These are phyloP conservation scores for Semotilus atromaculatus DNA, from an alignment of 2,797 vertebrate species.

Conservation along the genomic window DNA sequence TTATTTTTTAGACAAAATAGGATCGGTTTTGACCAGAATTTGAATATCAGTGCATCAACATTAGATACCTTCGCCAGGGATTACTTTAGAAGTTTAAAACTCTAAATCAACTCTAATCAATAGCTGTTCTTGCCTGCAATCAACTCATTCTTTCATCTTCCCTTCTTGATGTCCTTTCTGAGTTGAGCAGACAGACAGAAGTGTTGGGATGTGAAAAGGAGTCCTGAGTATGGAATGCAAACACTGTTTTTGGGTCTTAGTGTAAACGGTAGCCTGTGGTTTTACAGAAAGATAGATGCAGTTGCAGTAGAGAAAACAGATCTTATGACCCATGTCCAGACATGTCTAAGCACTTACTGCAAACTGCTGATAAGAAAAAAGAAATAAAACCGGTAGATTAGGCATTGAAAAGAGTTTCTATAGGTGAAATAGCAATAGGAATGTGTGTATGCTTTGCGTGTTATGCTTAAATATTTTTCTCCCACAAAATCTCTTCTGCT, in stretches of 20 bases:
- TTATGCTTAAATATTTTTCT: conserved; percentile 13
- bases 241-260: conserved; percentile 5
- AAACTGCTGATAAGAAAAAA: conserved; percentile 44
- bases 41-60: background rate
- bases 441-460: background rate
- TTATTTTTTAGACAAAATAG: background rate
- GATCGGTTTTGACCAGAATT: background rate
- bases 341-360: conserved; percentile 55
- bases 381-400: conserved; percentile 15
- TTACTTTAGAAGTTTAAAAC: background rate
- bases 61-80: background rate
- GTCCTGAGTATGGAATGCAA: conserved; percentile 69
- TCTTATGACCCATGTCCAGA: conserved; percentile 61
- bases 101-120: background rate
- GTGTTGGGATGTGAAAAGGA: conserved; percentile 59
- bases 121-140: conserved; percentile 25
- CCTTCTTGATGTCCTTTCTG: conserved; percentile 45
- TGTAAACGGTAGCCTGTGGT: conserved; percentile 5
- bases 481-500: conserved; percentile 6
- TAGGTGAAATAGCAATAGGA: conserved; percentile 19
- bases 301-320: conserved; percentile 25
- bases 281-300: conserved; percentile 42
- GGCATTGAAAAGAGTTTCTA: conserved; percentile 26
- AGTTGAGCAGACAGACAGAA: conserved; percentile 46
- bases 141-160: conserved; percentile 2